Base-by-base conservation (phyloP, 2,888 invertebrate species). In the Stenodera caucasica region DNA sequence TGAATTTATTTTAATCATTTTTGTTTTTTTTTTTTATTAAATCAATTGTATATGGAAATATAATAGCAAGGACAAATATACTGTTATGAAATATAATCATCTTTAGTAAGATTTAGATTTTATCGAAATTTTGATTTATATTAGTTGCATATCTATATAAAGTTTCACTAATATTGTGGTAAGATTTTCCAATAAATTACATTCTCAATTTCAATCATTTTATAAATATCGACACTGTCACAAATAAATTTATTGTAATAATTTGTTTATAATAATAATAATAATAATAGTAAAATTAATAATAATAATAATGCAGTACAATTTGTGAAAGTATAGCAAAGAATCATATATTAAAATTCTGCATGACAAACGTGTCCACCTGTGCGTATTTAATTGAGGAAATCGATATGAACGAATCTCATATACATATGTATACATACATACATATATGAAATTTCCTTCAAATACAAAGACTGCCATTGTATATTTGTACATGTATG, bases 191-290 rank as follows among this genome's bases (percentile, higher is more conserved):
- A 26, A 26, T 45, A n/a, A 12, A 9, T 21, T n/a, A n/a, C 12
- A 23, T 61, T 61, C 53, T 32, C 57, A 15, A 18, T 33, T 58
- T 58, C 52, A 61, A 45, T 58, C 61, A 55, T 55, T 18, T 57
- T 58, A 58, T 61, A 58, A 61, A 58, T 61, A 61, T 51, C 21
- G 52, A 18, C 53, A 53, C 29, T 61, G 61, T 58, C 61, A 58
- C n/a, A 45, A 49, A 32, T 58, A 55, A 58, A 61, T 61, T 61
- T 61, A 61, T 58, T 29, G 55, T 45, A 45, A n/a, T n/a, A n/a
- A 45, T 45, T 45, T 45, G 45, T 12, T 45, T 23, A 15, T 3
- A 18, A 12, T 23, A 0, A 5, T 21, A 45, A 2, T 30, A 30
- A 26, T 26, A 26, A 26, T 26, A 5, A 26, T 26, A n/a, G n/a